Evolutionary conservation across 2,113 vertebrate species (phyloP).

Genomic region (Otus sunia): DNA sequence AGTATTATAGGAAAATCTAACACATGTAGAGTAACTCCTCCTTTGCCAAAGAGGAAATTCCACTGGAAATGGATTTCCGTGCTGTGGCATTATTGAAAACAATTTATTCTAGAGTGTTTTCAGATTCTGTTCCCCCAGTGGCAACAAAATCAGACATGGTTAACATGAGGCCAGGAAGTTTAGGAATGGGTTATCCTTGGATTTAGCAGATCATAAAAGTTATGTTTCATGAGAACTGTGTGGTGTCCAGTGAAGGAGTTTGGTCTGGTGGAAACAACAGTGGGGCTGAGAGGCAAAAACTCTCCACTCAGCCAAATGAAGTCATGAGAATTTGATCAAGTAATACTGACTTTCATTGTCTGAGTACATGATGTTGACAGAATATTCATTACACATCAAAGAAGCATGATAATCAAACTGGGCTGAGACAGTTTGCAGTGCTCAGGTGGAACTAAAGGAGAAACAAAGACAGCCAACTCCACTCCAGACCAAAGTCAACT

Average conservation of each 20-base stretch:
- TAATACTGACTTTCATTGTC: neutral
- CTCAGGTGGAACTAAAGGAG: neutral
- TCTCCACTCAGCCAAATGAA: neutral
- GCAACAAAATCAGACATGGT: neutral
- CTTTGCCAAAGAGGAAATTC: slow-evolving; percentile 12
- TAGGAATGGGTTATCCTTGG: neutral
- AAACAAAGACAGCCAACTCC: neutral
- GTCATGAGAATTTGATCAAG: neutral
- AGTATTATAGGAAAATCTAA: slow-evolving; percentile 12
- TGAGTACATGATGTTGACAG: neutral
- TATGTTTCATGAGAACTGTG: neutral
- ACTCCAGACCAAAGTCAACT: neutral
- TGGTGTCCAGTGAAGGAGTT: neutral
- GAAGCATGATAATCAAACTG: neutral
- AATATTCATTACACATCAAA: neutral
- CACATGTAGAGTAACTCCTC: slow-evolving; percentile 4
- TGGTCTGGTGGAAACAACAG: neutral
- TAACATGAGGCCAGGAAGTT: neutral
- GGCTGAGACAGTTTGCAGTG: neutral
- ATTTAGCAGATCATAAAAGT: neutral
- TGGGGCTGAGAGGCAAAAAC: neutral
- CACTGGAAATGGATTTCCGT: neutral
- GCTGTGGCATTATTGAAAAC: neutral
- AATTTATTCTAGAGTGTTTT: neutral
- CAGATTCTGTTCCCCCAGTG: neutral